These are phyloP conservation scores for Chouioia cunea DNA, from an alignment of 2,888 invertebrate species.

Conservation along the genomic window DNA sequence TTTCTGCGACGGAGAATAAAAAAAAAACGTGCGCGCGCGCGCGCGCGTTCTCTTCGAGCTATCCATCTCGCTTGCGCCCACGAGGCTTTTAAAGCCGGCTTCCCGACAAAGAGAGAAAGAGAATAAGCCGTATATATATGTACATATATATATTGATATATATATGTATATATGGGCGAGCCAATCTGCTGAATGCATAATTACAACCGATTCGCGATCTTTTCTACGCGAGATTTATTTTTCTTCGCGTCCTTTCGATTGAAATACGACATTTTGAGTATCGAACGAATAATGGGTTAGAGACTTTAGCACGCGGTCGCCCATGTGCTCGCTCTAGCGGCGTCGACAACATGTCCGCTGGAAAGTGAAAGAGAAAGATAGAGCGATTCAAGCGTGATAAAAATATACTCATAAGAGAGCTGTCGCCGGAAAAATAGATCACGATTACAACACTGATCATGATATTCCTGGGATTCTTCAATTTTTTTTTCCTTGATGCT, in stretches of 20 bases:
- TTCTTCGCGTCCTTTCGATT: too few relatives aligned
- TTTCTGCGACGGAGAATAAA: not conserved
- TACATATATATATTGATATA: too few relatives aligned
- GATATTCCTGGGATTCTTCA: not conserved
- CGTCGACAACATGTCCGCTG: not conserved
- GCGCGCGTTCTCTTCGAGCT: conserved; percentile 12
- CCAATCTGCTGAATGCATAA: too few relatives aligned
- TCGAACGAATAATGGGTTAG: too few relatives aligned
- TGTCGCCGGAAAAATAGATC: conserved; percentile 33
- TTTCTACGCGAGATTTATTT: too few relatives aligned
- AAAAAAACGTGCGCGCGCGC: conserved; percentile 30
- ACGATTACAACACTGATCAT: too few relatives aligned
- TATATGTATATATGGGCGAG: too few relatives aligned
- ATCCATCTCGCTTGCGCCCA: conserved; percentile 18
- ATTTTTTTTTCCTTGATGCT: conserved; percentile 1
- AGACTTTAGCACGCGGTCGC: not conserved
- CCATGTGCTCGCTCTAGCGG: conserved; percentile 23
- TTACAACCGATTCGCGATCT: too few relatives aligned
- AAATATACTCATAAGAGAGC: conserved; percentile 49
- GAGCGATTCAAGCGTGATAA: conserved; percentile 48
- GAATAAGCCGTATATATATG: too few relatives aligned
- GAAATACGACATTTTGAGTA: too few relatives aligned
- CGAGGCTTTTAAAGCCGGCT: conserved; percentile 43
- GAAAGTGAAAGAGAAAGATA: conserved; percentile 21
- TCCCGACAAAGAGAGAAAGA: not conserved